Evolutionary conservation across 2,888 invertebrate species (phyloP), one percentile per base, ranked within the genome.

Genomic region (Galeruca laticollis): DNA sequence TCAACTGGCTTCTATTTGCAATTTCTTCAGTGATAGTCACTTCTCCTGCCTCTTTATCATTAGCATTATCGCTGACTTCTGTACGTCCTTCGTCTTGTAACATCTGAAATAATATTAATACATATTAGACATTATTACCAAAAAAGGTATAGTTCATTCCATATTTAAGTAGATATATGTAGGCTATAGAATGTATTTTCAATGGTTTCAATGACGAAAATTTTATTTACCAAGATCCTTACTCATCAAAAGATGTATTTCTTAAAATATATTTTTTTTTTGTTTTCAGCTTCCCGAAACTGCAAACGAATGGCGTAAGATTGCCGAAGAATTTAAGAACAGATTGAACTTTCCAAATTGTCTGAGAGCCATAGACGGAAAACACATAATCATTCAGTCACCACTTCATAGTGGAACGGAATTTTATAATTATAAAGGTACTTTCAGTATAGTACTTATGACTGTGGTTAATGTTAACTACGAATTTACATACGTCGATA

Each of bases 381-480:
- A 84, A 73, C 82, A 81, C 72, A 70, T 80, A 31, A 35, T 74
- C 18, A 68, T 81, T 21, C 76, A 82, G 72, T 70, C 76, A 61
- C 82, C 82, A 31, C 37, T 69, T 15, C 69, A 79, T 61, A 76
- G 72, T 64, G 79, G 80, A 64, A 76, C 76, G 21, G 77, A 79
- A 68, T 73, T 77, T 75, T 80, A 68, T 51, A 80, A 82, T 62
- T 84, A 83, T 71, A 84, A 83, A 79, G 68, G 56, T 0, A 73
- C 73, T 72, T 79, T 79, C 66, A 82, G 81, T 69, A 77, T 82
- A 40, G 82, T 85, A 8, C 72, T 85, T 56, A 72, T 84, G 59
- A 83, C 80, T 56, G 59, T 83, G 57, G 83, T 81, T 15, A n/a
- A n/a, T n/a, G n/a, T 82, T 33, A 75, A 84, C 67, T 84, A 83